Evolutionary conservation across 1,140 invertebrate genomes (phyloP).

Genomic region (Macrobrachium rosenbergii): DNA sequence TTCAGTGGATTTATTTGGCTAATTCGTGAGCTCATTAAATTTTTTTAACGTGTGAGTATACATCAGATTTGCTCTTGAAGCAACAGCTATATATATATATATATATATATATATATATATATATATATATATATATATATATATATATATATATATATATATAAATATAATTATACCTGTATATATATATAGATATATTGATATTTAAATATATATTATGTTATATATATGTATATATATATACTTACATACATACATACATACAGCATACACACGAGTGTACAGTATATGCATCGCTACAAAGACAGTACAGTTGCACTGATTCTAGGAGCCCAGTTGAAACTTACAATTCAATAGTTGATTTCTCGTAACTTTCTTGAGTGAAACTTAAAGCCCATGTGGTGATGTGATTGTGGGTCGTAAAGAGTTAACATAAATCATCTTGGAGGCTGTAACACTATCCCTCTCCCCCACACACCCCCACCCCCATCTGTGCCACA

Average conservation of each 20-base stretch:
- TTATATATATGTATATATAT: neutral
- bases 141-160: slow-evolving; percentile 36
- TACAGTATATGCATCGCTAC: neutral
- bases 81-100: too few relatives aligned
- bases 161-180: slow-evolving; percentile 31
- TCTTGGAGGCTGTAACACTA: too few relatives aligned
- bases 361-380: too few relatives aligned
- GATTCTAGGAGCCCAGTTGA: too few relatives aligned
- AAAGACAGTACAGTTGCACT: neutral
- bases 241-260: neutral
- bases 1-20: neutral
- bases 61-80: too few relatives aligned
- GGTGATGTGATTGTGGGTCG: too few relatives aligned
- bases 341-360: too few relatives aligned
- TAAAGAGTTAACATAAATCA: too few relatives aligned
- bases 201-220: neutral
- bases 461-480: too few relatives aligned
- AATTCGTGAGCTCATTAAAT: neutral
- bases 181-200: slow-evolving; percentile 44
- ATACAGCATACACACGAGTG: neutral
- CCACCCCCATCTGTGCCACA: too few relatives aligned
- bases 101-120: neutral
- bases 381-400: too few relatives aligned
- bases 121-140: slow-evolving; percentile 49
- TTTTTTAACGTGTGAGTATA: neutral